Evolutionary conservation across 35 echinoderm and acorn worm species (phyloP).

Genomic region (Hemicentrotus pulcherrimus): DNA sequence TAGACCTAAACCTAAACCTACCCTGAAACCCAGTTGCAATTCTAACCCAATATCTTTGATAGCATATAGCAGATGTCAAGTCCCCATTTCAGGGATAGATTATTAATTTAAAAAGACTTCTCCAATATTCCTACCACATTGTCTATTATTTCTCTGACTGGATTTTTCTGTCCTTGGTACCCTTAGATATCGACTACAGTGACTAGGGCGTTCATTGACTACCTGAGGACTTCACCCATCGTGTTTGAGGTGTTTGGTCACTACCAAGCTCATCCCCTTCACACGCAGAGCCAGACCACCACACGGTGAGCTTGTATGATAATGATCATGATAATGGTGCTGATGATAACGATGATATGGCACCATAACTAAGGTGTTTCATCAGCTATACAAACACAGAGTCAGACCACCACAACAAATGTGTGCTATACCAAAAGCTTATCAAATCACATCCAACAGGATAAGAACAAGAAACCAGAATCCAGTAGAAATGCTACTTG

Average conservation of each 20-base stretch:
- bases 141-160: not conserved
- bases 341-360: too few relatives aligned
- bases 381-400: not conserved
- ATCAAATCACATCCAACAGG: too few relatives aligned
- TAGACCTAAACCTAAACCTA: too few relatives aligned
- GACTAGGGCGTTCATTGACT: conserved; percentile 95
- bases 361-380: too few relatives aligned
- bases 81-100: not conserved
- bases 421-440: too few relatives aligned
- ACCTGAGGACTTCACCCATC: conserved; percentile 86
- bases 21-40: too few relatives aligned
- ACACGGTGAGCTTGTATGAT: conserved; percentile 64
- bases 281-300: conserved; percentile 89
- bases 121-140: not conserved
- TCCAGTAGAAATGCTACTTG: too few relatives aligned
- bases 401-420: not conserved
- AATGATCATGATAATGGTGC: too few relatives aligned
- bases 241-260: conserved; percentile 99
- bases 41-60: too few relatives aligned
- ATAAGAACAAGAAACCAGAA: too few relatives aligned
- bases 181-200: conserved; percentile 89
- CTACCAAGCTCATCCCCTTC: conserved; percentile 97
- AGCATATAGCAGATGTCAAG: too few relatives aligned
- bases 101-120: not conserved
- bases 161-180: not conserved